Evolutionary conservation across 2,888 invertebrate species (phyloP).

Genomic region (Antheraea assamensis): DNA sequence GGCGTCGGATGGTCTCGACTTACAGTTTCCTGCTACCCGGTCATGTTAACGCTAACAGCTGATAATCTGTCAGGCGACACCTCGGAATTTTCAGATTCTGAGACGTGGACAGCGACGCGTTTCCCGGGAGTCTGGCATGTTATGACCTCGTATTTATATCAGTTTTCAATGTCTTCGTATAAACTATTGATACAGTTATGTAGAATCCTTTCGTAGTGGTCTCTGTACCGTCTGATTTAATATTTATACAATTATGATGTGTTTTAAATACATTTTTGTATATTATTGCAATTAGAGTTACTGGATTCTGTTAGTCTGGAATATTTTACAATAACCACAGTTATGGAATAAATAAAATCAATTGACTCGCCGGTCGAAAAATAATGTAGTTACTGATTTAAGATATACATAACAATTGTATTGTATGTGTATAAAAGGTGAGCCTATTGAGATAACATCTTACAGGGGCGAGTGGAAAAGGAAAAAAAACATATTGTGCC

Average conservation of each 20-base stretch:
- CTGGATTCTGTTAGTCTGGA: background rate
- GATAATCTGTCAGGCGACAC: slow-evolving; percentile 15
- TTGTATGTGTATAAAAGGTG: too few species aligned
- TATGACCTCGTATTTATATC: background rate
- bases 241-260: background rate
- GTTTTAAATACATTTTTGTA: too few species aligned
- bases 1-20: slow-evolving; percentile 23
- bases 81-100: slow-evolving; percentile 13
- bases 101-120: slow-evolving; percentile 10
- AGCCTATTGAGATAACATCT: too few species aligned
- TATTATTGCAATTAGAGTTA: background rate
- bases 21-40: slow-evolving; percentile 21
- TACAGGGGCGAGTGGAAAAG: too few species aligned
- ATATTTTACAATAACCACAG: background rate
- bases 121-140: slow-evolving; percentile 12
- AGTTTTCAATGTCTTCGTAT: background rate
- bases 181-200: background rate
- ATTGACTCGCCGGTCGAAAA: background rate
- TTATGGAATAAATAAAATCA: background rate
- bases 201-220: background rate
- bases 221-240: background rate
- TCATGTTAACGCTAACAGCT: slow-evolving; percentile 12
- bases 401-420: background rate
- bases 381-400: background rate
- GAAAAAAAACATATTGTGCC: too few species aligned